A percentile compares a stretch with the other conserved stretches of the same genome.
phyloP scores from a whole-genome alignment of 2,888 invertebrate genomes.

The Meliscaeva auricollis region DNA sequence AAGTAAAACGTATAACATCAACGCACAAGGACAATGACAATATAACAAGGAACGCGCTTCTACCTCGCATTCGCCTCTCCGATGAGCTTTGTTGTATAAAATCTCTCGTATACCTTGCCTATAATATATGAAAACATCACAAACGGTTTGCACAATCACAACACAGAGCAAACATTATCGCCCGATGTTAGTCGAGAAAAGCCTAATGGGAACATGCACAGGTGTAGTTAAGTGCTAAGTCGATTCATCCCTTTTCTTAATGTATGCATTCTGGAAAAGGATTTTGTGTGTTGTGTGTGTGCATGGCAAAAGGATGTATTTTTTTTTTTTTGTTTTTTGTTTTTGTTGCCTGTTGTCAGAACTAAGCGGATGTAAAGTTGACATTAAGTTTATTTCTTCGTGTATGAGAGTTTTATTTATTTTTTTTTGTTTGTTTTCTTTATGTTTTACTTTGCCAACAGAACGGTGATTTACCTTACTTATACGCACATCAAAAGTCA shows the following conservation, averaged over 20 bases:
- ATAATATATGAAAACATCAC: slow-evolving; percentile 50
- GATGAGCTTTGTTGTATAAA: slow-evolving; percentile 53
- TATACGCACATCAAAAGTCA: slow-evolving; percentile 35
- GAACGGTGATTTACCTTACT: slow-evolving; percentile 3
- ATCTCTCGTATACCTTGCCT: neutral
- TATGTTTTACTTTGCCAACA: neutral
- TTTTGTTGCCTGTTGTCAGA: slow-evolving; percentile 8
- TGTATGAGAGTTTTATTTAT: slow-evolving; percentile 24
- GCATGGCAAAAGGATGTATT: slow-evolving; percentile 6
- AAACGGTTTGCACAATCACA: slow-evolving; percentile 70
- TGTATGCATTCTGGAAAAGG: slow-evolving; percentile 57
- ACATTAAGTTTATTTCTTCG: slow-evolving; percentile 53
- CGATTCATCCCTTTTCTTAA: slow-evolving; percentile 77
- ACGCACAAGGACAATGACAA: slow-evolving; percentile 73
- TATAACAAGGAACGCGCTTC: slow-evolving; percentile 55
- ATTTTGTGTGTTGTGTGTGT: neutral
- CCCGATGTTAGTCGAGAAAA: slow-evolving; percentile 59
- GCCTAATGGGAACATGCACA: slow-evolving; percentile 81
- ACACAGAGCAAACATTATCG: slow-evolving; percentile 68
- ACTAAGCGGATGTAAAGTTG: slow-evolving; percentile 66
- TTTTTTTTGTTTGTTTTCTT: slow-evolving; percentile 4
- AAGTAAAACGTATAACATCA: slow-evolving; percentile 69
- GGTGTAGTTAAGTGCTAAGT: slow-evolving; percentile 81
- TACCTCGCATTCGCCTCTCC: neutral
- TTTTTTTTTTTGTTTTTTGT: slow-evolving; percentile 31